Base-by-base conservation (phyloP, 2,797 vertebrate species). In the Diplodus sargus region DNA sequence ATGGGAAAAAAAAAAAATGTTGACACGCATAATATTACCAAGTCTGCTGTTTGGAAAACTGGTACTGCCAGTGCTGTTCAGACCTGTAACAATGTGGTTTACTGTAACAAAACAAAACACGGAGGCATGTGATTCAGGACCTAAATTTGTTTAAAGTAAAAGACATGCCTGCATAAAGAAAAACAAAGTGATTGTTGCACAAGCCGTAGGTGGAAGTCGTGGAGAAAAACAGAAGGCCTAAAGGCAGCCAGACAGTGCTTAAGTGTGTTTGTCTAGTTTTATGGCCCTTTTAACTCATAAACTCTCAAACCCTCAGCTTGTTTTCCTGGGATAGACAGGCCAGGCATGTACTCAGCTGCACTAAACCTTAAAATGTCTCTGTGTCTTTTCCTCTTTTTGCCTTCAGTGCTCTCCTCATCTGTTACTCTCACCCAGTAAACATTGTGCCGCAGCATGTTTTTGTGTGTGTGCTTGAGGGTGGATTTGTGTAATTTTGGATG, bases 261-360 rank as follows among this genome's bases (percentile, higher is more conserved):
- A 81, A 79, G 73, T 87, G 67, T 91, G 79, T 90, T 92, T 92
- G 87, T 84, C 82, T 86, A 81, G 69, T 84, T 94, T 94, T 95
- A 94, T 86, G 78, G 85, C 85, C 86, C 81, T 87, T 90, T 92
- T 83, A 90, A 87, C 83, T 85, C 80, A 90, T 84, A 87, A 92
- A 91, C 81, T 78, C 79, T 86, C 60, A 84, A 91, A 81, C 80
- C 79, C 84, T 87, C 13, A 23, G 76, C 74, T 90, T 90, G 89
- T 92, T 93, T 91, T 90, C 79, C 72, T 80, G 86, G 68, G 70
- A 87, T 49, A 58, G 87, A 80, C 73, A 81, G 15, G 16, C 45
- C 39, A 39, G 74, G 65, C 64, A 74, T 88, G 88, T 85, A 86
- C 85, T 87, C 85, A 91, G 88, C 87, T 90, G 87, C 78, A 81